phyloP scores from a whole-genome alignment of 2,113 vertebrate genomes.

The Formicarius rufipectus region DNA sequence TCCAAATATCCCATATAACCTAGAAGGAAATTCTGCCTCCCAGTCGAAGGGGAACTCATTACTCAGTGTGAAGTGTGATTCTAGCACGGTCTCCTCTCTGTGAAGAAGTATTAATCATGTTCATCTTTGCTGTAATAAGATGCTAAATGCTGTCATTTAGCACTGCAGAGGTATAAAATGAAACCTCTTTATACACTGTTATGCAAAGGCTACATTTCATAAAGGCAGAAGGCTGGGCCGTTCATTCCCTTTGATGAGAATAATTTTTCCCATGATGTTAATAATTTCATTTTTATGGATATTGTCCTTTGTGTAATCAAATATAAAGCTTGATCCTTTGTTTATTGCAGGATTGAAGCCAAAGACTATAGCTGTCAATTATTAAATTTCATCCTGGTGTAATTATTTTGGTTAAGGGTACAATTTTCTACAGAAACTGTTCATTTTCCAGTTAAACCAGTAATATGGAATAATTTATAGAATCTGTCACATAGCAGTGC shows the following conservation, averaged over 20 bases:
- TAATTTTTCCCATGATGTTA: not conserved
- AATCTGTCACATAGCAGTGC: not conserved
- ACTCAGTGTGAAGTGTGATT: not conserved
- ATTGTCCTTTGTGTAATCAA: not conserved
- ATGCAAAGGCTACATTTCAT: not conserved
- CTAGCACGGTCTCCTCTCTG: not conserved
- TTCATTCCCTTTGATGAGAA: not conserved
- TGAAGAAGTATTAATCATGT: not conserved
- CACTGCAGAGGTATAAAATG: not conserved
- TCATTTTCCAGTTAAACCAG: conserved; percentile 1
- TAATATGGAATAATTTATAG: not conserved
- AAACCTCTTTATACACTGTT: not conserved
- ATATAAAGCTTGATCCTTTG: not conserved
- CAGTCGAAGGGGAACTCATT: not conserved
- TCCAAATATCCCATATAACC: not conserved
- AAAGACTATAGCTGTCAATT: not conserved
- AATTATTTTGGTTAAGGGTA: not conserved
- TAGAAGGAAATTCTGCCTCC: not conserved
- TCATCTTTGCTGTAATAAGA: not conserved
- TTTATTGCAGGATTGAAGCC: not conserved
- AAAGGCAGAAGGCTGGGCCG: not conserved
- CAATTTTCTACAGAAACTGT: not conserved
- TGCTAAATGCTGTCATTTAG: not conserved
- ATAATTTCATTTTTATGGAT: not conserved
- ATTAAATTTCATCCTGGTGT: not conserved